A percentile compares a stretch with the other conserved stretches of the same genome.
These are phyloP conservation scores for Platyscapa corneri DNA, from an alignment of 1,140 invertebrate species.

Conservation along the genomic window DNA sequence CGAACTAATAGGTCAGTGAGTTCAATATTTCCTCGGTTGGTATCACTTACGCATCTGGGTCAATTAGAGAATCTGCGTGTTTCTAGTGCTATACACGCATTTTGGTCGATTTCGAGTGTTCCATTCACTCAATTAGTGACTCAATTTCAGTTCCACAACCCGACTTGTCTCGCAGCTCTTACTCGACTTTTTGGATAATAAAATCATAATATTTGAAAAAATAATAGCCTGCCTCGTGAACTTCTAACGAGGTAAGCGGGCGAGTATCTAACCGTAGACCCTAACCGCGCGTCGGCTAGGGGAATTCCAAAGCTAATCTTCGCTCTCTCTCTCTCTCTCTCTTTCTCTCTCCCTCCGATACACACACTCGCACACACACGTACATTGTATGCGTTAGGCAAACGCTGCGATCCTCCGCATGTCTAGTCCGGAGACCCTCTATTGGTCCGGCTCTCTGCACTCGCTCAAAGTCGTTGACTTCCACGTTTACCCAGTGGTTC, in stretches of 20 bases:
- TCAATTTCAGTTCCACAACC: neutral
- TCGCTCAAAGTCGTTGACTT: constrained; percentile 60
- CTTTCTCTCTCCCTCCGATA: neutral
- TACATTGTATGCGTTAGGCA: too few species aligned
- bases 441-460: neutral
- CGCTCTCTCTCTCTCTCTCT: constrained; percentile 3
- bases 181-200: neutral
- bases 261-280: neutral
- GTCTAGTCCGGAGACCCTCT: neutral
- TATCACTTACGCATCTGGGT: constrained; percentile 12
- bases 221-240: neutral
- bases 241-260: neutral
- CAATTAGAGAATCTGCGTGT: constrained; percentile 23
- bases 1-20: neutral
- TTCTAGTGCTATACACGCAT: too few species aligned
- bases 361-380: too few species aligned
- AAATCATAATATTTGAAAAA: neutral
- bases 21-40: neutral
- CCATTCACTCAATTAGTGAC: constrained; percentile 13
- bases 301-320: constrained; percentile 1
- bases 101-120: neutral
- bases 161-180: neutral
- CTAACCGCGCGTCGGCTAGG: neutral
- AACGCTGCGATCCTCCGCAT: neutral
- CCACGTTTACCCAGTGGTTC: constrained; percentile 55